Conservation (phyloP, 1,140 invertebrate species). For the Himalopsyche phryganea region DNA sequence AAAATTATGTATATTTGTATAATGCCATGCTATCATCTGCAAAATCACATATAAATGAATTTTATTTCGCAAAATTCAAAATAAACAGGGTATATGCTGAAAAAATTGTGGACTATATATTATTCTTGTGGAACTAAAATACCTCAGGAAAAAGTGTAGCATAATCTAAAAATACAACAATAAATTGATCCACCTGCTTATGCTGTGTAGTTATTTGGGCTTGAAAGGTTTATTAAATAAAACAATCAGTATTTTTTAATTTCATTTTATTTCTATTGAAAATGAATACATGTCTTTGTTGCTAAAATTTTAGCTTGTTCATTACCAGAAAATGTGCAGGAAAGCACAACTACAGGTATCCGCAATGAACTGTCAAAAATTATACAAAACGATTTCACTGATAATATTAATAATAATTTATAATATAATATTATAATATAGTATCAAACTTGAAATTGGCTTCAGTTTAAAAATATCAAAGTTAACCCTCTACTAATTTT, state of each 20-base stretch:
- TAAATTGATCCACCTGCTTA: no score
- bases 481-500: conserved; percentile 5
- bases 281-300: conserved; percentile 34
- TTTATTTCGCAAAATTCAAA: no score
- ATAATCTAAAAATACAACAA: no score
- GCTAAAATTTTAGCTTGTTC: conserved; percentile 32
- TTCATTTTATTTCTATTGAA: conserved; percentile 35
- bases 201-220: no score
- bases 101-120: no score
- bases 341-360: conserved; percentile 33
- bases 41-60: no score
- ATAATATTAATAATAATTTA: background rate
- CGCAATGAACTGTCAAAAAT: conserved; percentile 8
- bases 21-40: no score
- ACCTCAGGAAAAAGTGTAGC: no score
- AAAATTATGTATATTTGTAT: no score
- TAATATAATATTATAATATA: background rate
- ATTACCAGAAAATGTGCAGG: conserved; percentile 35
- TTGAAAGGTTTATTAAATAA: no score
- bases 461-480: conserved; percentile 20
- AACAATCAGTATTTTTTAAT: conserved; percentile 29
- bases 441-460: conserved; percentile 22
- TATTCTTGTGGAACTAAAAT: no score
- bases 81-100: no score
- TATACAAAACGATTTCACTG: conserved; percentile 4